Conservation (phyloP, 2,797 vertebrate genomes). For the Linurgus olivaceus region DNA sequence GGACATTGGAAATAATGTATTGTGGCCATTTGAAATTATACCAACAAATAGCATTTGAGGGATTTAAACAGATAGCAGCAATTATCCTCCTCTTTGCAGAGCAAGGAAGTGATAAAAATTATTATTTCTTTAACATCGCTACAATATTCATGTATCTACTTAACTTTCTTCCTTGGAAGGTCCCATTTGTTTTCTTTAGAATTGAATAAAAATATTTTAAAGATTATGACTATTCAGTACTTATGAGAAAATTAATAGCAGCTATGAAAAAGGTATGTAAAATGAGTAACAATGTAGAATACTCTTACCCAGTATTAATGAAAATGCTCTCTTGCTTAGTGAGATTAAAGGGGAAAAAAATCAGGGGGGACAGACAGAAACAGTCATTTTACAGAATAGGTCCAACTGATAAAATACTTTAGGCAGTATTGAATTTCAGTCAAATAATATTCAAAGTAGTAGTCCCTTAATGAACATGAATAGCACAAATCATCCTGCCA, state of each 20-base stretch:
- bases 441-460: constrained; percentile 5
- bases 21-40: constrained; percentile 22
- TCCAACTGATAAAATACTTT: background rate
- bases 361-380: background rate
- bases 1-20: background rate
- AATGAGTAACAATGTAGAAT: background rate
- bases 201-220: constrained; percentile 56
- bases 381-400: background rate
- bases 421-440: background rate
- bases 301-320: background rate
- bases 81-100: constrained; percentile 47
- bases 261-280: constrained; percentile 16
- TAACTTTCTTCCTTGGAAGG: constrained; percentile 56
- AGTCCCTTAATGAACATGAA: background rate
- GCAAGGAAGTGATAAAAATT: constrained; percentile 58
- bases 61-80: constrained; percentile 48
- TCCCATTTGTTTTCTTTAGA: constrained; percentile 65
- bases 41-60: constrained; percentile 43
- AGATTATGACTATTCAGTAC: constrained; percentile 46
- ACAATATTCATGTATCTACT: constrained; percentile 64
- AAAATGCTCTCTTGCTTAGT: background rate
- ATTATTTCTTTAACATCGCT: constrained; percentile 46
- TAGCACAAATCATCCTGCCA: background rate
- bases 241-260: background rate
- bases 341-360: background rate